Conservation (phyloP, 2,797 vertebrate genomes). For the Brotula barbata region DNA sequence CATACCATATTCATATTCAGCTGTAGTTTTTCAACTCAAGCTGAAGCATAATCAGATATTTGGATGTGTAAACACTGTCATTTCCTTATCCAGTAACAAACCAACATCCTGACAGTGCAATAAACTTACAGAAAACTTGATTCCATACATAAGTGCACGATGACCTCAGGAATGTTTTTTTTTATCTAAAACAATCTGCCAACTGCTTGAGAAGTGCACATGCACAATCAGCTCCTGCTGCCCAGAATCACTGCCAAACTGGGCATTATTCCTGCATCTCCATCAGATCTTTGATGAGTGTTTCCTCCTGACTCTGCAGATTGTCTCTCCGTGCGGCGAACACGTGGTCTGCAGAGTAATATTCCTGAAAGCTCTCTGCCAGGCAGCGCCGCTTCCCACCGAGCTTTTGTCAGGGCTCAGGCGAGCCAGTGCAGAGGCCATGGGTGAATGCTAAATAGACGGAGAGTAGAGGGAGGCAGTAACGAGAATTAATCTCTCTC, state of each 20-base stretch:
- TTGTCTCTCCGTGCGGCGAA: constrained; percentile 34
- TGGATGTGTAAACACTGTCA: not conserved
- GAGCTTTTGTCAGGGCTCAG: constrained; percentile 66
- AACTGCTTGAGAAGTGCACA: constrained; percentile 3
- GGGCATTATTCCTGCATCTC: constrained; percentile 29
- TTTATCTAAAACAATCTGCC: constrained; percentile 10
- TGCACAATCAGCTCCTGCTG: constrained; percentile 32
- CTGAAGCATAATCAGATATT: not conserved
- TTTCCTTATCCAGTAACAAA: not conserved
- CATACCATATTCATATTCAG: constrained; percentile 20
- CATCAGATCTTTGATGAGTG: constrained; percentile 33
- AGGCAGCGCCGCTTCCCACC: constrained; percentile 63
- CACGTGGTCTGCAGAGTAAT: constrained; percentile 70
- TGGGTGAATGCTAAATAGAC: constrained; percentile 69
- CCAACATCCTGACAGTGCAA: not conserved
- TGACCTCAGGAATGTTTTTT: not conserved
- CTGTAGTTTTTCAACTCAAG: constrained; percentile 14
- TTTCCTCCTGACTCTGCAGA: constrained; percentile 72
- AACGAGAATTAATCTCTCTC: too few species aligned
- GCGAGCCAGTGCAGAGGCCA: constrained; percentile 49
- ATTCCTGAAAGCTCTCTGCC: constrained; percentile 74
- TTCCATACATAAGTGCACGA: not conserved
- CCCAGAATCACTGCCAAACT: constrained; percentile 22
- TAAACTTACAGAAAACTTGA: not conserved
- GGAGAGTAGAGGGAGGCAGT: constrained; percentile 57